Conservation (phyloP, 2,888 invertebrate genomes). For the Eilema depressum region DNA sequence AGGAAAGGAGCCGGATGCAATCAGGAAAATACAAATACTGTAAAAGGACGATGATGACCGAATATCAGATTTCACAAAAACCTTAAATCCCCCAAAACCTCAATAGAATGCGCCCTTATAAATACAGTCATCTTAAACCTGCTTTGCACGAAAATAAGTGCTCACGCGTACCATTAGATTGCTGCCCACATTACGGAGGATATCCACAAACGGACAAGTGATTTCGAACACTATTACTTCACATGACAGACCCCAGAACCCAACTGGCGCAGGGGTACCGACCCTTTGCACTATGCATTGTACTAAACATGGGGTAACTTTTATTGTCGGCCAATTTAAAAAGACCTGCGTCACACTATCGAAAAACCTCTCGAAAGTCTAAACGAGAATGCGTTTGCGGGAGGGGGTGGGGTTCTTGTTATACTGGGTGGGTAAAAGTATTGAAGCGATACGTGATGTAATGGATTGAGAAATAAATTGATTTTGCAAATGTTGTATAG, state of each 20-base stretch:
- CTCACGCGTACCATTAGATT: constrained; percentile 20
- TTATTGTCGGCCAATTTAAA: constrained; percentile 71
- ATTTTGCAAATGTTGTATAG: constrained; percentile 72
- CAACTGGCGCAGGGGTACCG: constrained; percentile 70
- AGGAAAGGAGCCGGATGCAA: too few species aligned
- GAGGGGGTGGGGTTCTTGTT: constrained; percentile 54
- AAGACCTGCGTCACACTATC: constrained; percentile 65
- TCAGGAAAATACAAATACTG: too few species aligned
- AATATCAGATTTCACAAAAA: too few species aligned
- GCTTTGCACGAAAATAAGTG: neutral
- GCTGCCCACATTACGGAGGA: constrained; percentile 20
- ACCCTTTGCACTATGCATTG: constrained; percentile 81
- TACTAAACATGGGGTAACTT: constrained; percentile 82
- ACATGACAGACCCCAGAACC: constrained; percentile 63
- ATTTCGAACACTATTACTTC: constrained; percentile 70
- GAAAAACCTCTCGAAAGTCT: constrained; percentile 48
- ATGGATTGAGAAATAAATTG: constrained; percentile 84
- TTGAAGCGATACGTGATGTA: constrained; percentile 79
- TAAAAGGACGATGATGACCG: too few species aligned
- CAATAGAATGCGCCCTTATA: neutral
- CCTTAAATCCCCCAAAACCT: neutral
- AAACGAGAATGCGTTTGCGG: constrained; percentile 42
- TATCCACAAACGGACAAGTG: constrained; percentile 66
- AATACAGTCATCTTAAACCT: neutral
- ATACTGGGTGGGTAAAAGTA: constrained; percentile 66